Percentiles rank a stretch among this genome's conserved stretches.
These are phyloP conservation scores for Frieseomelitta varia DNA, from an alignment of 1,140 invertebrate species.

Conservation along the genomic window DNA sequence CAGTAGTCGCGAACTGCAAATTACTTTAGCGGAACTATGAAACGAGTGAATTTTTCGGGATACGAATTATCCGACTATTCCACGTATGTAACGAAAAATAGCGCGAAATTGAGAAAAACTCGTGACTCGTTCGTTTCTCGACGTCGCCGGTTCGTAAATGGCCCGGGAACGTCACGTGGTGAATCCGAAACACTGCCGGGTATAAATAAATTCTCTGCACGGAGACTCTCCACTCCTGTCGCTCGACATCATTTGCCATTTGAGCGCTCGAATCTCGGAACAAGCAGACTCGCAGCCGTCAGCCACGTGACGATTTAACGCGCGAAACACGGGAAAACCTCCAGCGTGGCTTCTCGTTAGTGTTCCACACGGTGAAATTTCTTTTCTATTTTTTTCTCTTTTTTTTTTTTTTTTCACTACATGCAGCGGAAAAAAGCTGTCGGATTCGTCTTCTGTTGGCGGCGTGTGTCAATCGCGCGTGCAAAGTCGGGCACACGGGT, in stretches of 20 bases:
- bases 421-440: neutral
- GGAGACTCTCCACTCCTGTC: neutral
- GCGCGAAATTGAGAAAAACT: no score
- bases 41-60: no score
- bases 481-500: neutral
- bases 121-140: no score
- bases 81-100: no score
- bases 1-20: no score
- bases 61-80: no score
- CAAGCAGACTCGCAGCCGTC: neutral
- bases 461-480: constrained; percentile 14
- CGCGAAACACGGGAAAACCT: neutral
- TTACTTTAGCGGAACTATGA: no score
- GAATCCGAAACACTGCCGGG: no score
- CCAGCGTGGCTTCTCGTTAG: neutral
- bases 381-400: neutral
- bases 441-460: neutral
- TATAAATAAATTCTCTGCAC: neutral
- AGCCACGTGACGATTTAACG: neutral
- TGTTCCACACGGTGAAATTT: neutral
- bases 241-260: neutral
- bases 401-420: no score
- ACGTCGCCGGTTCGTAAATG: no score
- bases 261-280: neutral
- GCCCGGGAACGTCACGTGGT: no score